phyloP scores from a whole-genome alignment of 2,113 vertebrate genomes.

The Pseudopipra pipra region DNA sequence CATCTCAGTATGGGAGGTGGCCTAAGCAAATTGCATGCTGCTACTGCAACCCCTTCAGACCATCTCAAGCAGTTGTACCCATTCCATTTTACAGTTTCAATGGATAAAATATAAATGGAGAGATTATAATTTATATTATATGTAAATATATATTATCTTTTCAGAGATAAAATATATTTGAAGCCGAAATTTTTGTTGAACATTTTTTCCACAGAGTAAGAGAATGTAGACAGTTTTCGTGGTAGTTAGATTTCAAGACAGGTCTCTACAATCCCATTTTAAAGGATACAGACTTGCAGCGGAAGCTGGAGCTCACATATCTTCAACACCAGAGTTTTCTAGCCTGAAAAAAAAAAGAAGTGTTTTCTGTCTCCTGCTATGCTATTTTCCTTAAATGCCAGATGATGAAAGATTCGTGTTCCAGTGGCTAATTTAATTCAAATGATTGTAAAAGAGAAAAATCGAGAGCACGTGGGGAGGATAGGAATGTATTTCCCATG shows the following conservation, averaged over 20 bases:
- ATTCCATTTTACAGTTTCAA: not conserved
- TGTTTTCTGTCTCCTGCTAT: not conserved
- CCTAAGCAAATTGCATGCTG: not conserved
- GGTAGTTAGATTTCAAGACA: not conserved
- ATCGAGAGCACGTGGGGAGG: not conserved
- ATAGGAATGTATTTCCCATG: not conserved
- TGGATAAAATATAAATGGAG: not conserved
- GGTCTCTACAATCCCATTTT: not conserved
- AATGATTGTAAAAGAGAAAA: not conserved
- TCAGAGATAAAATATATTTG: not conserved
- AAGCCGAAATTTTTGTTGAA: not conserved
- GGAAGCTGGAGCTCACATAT: not conserved
- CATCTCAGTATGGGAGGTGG: not conserved
- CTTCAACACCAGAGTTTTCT: not conserved
- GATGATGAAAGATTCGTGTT: not conserved
- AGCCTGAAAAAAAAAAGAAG: not conserved
- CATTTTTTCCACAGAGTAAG: not conserved
- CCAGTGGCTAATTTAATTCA: not conserved
- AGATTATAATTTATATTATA: too few relatives aligned
- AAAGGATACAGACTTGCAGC: not conserved
- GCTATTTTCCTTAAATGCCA: not conserved
- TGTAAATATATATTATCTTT: too few relatives aligned
- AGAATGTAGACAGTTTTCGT: not conserved
- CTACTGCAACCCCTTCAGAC: not conserved
- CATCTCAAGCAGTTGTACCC: not conserved